Evolutionary conservation across 2,113 vertebrate genomes (phyloP).

Genomic region (Propithecus coquereli): DNA sequence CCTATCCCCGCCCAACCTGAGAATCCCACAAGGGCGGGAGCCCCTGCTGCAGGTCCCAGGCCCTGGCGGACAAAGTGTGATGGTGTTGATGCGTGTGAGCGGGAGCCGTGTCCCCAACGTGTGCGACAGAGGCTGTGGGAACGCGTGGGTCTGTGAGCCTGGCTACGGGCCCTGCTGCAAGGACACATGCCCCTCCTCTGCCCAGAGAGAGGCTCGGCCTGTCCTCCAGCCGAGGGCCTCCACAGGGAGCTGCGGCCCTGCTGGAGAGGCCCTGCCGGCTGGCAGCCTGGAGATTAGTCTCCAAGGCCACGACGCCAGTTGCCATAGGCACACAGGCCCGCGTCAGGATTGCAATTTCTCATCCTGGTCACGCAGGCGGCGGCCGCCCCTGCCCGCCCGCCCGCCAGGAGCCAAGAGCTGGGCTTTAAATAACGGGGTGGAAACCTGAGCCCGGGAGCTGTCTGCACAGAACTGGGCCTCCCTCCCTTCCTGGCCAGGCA

Average conservation of each 20-base stretch:
- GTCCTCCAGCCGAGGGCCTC: not conserved
- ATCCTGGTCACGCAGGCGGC: constrained; percentile 62
- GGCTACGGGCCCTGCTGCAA: not conserved
- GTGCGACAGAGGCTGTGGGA: not conserved
- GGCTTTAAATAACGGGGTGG: constrained; percentile 62
- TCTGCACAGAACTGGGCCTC: not conserved
- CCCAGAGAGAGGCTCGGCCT: not conserved
- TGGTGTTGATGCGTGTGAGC: not conserved
- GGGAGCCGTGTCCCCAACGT: not conserved
- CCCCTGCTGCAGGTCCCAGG: not conserved
- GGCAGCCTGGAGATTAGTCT: constrained; percentile 62
- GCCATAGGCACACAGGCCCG: constrained; percentile 57
- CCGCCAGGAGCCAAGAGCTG: not conserved
- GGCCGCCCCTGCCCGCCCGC: not conserved
- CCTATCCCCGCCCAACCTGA: not conserved
- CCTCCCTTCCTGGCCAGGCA: not conserved
- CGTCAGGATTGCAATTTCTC: not conserved
- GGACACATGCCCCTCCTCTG: not conserved
- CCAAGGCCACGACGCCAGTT: constrained; percentile 68
- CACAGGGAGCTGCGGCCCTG: not conserved
- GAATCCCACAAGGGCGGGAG: not conserved
- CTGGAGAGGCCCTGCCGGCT: not conserved
- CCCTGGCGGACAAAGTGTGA: not conserved
- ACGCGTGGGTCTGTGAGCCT: not conserved
- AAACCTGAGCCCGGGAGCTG: constrained; percentile 36